Conservation (phyloP, 1,140 invertebrate species). For the Cotesia chilonis region DNA sequence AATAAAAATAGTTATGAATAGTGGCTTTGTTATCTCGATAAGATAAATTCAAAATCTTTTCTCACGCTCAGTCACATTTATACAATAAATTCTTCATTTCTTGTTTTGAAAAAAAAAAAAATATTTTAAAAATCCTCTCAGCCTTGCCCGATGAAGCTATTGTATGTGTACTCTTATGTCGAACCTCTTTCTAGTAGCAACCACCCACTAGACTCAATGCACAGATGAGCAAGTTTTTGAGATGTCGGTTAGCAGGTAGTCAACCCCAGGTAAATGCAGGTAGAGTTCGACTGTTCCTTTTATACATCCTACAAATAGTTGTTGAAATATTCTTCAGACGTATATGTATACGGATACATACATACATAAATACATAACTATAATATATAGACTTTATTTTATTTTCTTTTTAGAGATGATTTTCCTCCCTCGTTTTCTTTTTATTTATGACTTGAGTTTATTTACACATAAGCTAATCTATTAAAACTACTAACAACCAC, state of each 20-base stretch:
- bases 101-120: background rate
- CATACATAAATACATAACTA: no score
- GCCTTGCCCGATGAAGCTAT: slow-evolving; percentile 16
- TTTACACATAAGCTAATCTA: no score
- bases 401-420: no score
- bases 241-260: slow-evolving; percentile 30
- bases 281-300: slow-evolving; percentile 31
- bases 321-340: no score
- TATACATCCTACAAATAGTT: background rate
- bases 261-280: slow-evolving; percentile 26
- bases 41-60: slow-evolving; percentile 32
- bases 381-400: no score
- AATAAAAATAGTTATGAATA: slow-evolving; percentile 7
- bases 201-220: slow-evolving; percentile 29
- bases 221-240: slow-evolving; percentile 32
- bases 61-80: slow-evolving; percentile 38
- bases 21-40: slow-evolving; percentile 3
- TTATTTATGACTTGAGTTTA: no score
- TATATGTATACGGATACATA: no score
- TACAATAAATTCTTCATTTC: slow-evolving; percentile 29
- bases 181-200: slow-evolving; percentile 29
- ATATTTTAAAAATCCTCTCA: slow-evolving; percentile 3
- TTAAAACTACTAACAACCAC: no score
- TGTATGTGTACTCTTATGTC: slow-evolving; percentile 23
- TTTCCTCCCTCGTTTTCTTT: no score